These are phyloP conservation scores for Tipula vernalis DNA, from an alignment of 2,888 invertebrate genomes.

Conservation along the genomic window DNA sequence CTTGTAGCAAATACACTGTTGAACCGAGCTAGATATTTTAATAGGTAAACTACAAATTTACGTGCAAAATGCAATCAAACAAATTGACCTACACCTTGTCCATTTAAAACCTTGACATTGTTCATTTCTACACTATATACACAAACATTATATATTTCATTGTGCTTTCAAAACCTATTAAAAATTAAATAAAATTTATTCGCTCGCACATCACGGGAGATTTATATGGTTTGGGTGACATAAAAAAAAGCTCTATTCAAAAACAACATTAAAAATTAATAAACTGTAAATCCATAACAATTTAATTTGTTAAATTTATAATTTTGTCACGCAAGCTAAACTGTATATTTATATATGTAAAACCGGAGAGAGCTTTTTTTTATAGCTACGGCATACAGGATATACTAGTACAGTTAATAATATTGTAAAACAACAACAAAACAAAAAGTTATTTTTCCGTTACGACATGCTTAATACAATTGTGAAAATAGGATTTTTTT, in stretches of 20 bases:
- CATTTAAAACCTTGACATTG: background rate
- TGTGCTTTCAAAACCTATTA: background rate
- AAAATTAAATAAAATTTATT: background rate
- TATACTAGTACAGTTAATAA: background rate
- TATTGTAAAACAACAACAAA: background rate
- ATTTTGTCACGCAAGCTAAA: background rate
- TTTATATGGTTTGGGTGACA: background rate
- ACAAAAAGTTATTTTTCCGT: background rate
- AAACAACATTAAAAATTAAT: background rate
- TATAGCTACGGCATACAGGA: background rate
- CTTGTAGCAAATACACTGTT: too few species aligned
- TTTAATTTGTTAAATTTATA: background rate
- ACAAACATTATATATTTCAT: background rate
- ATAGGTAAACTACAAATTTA: too few species aligned
- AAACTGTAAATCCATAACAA: background rate
- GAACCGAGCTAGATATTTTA: too few species aligned
- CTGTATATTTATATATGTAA: background rate
- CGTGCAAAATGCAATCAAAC: too few species aligned
- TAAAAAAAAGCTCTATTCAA: background rate
- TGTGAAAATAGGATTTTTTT: background rate
- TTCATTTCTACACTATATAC: background rate
- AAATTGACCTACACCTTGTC: background rate
- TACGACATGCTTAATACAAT: background rate
- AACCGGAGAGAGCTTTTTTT: background rate
- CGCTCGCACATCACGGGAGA: background rate